A percentile compares a stretch with the other conserved stretches of the same genome.
phyloP scores from a whole-genome alignment of 2,888 invertebrate genomes.

The Hypomecis atomaria region DNA sequence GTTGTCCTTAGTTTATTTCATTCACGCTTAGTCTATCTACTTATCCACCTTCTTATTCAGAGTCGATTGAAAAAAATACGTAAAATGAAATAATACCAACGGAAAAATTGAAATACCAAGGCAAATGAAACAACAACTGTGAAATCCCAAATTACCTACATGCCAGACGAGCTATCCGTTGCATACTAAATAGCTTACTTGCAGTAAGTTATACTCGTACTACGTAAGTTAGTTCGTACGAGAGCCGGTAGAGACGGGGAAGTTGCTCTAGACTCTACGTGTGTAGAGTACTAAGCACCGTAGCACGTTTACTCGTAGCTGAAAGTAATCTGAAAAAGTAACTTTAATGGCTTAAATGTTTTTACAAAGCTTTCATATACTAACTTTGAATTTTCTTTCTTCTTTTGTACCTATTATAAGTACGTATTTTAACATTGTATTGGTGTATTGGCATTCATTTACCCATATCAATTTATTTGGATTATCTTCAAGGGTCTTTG shows the following conservation, averaged over 20 bases:
- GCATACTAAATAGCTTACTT: conserved; percentile 58
- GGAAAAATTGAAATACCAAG: conserved; percentile 24
- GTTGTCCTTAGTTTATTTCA: no score
- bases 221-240: neutral
- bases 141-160: conserved; percentile 64
- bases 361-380: no score
- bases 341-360: neutral
- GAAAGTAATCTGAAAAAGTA: conserved; percentile 13
- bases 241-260: conserved; percentile 53
- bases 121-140: conserved; percentile 50
- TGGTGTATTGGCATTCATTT: no score
- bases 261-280: conserved; percentile 55
- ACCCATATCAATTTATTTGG: no score
- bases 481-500: no score
- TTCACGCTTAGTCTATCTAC: no score
- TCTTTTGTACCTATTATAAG: no score
- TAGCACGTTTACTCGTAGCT: neutral
- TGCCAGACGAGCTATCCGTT: conserved; percentile 52
- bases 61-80: no score
- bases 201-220: neutral
- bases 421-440: no score
- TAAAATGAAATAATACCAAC: neutral
- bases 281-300: conserved; percentile 10
- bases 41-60: no score
- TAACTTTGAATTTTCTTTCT: no score